These are phyloP conservation scores for Osmerus eperlanus DNA, from an alignment of 2,113 vertebrate genomes.

Conservation along the genomic window DNA sequence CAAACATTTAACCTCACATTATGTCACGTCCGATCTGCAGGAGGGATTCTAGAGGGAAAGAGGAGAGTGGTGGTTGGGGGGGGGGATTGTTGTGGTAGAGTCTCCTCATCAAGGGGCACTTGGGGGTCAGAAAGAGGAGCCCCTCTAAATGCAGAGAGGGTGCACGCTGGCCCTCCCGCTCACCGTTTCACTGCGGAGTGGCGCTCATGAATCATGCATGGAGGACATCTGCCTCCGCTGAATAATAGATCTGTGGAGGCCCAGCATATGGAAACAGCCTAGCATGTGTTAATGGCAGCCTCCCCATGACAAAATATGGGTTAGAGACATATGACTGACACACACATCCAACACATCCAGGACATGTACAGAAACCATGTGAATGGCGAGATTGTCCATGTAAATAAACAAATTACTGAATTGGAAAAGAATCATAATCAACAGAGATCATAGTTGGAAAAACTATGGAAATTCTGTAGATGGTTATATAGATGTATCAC, in stretches of 20 bases:
- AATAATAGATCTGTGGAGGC: conserved; percentile 77
- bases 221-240: conserved; percentile 75
- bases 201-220: conserved; percentile 73
- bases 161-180: conserved; percentile 49
- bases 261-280: conserved; percentile 72
- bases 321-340: conserved; percentile 59
- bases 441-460: no score
- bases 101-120: conserved; percentile 26
- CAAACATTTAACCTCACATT: neutral
- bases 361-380: conserved; percentile 27
- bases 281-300: conserved; percentile 69
- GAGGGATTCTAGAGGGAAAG: conserved; percentile 8
- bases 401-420: no score
- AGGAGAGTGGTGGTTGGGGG: neutral
- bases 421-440: no score
- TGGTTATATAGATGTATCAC: no score
- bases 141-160: conserved; percentile 55
- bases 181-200: conserved; percentile 52
- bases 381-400: conserved; percentile 25
- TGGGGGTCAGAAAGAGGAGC: conserved; percentile 51
- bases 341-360: conserved; percentile 26
- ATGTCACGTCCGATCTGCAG: neutral
- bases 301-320: conserved; percentile 66
- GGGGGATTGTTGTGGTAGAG: neutral
- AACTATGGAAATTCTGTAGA: no score